phyloP scores from a whole-genome alignment of 1,140 invertebrate genomes.

The Heliconius hewitsoni region DNA sequence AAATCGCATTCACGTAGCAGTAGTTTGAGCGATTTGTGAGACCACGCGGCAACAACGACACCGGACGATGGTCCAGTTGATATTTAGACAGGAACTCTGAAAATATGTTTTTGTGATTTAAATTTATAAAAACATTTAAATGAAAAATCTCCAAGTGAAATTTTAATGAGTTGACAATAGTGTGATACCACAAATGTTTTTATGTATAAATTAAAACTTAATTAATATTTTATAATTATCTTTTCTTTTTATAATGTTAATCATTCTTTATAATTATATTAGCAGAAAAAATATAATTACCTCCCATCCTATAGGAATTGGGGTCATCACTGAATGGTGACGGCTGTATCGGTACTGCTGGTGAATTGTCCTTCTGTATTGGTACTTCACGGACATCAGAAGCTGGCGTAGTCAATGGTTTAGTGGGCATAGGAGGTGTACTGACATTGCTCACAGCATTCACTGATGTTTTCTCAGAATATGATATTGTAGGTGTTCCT shows the following conservation, averaged over 20 bases:
- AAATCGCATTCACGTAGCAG: slow-evolving; percentile 96
- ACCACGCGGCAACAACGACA: slow-evolving; percentile 91
- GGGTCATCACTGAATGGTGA: slow-evolving; percentile 81
- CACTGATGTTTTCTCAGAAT: slow-evolving; percentile 77
- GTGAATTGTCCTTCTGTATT: slow-evolving; percentile 52
- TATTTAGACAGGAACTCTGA: slow-evolving; percentile 87
- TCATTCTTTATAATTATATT: not conserved
- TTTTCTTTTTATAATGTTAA: not conserved
- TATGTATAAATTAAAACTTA: too few species aligned
- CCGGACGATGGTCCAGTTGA: slow-evolving; percentile 87
- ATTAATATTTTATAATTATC: too few species aligned
- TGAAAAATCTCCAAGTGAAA: too few species aligned
- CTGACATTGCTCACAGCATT: slow-evolving; percentile 61
- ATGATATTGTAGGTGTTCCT: slow-evolving; percentile 59
- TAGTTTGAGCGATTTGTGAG: slow-evolving; percentile 96
- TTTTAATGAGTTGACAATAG: too few species aligned
- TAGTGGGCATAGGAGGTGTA: slow-evolving; percentile 48
- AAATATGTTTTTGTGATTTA: slow-evolving; percentile 39
- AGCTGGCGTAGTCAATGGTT: slow-evolving; percentile 59
- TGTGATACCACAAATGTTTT: too few species aligned
- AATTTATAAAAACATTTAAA: not conserved
- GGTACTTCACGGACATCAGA: slow-evolving; percentile 64
- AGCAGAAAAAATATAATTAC: slow-evolving; percentile 68
- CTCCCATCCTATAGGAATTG: slow-evolving; percentile 85
- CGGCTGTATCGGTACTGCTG: slow-evolving; percentile 64